phyloP scores from a whole-genome alignment of 2,888 invertebrate species.

The Marasmarcha lunaedactyla region DNA sequence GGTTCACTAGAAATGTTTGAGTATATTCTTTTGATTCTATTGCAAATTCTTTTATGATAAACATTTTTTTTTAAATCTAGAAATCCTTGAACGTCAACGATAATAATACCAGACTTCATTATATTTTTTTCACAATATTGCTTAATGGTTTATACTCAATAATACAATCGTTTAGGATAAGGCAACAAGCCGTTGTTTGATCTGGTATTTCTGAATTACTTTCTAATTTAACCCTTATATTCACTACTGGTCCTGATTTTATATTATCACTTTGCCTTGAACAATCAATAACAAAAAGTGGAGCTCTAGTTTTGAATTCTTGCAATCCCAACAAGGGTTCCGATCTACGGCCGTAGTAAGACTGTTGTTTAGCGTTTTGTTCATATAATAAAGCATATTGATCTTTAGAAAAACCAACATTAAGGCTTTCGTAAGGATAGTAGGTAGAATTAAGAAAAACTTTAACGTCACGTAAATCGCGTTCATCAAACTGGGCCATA shows the following conservation, averaged over 20 bases:
- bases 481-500: conserved; percentile 4
- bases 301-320: conserved; percentile 18
- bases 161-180: conserved; percentile 17
- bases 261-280: conserved; percentile 14
- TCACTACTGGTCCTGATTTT: conserved; percentile 10
- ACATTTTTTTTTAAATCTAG: conserved; percentile 6
- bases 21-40: neutral
- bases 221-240: conserved; percentile 22
- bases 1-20: conserved; percentile 6
- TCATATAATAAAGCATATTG: conserved; percentile 8
- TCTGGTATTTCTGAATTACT: conserved; percentile 15
- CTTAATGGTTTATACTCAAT: conserved; percentile 18
- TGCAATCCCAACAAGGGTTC: conserved; percentile 9
- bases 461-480: conserved; percentile 6
- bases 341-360: conserved; percentile 7
- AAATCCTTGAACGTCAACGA: conserved; percentile 9
- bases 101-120: conserved; percentile 5
- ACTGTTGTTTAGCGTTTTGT: conserved; percentile 10
- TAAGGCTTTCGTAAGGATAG: conserved; percentile 8
- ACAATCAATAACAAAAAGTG: conserved; percentile 9
- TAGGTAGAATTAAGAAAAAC: conserved; percentile 8
- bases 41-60: conserved; percentile 9
- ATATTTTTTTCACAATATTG: conserved; percentile 16
- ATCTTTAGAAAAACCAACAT: conserved; percentile 3
- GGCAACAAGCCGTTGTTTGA: conserved; percentile 20